These are phyloP conservation scores for Pelagia noctiluca DNA, from an alignment of 30 jellyfish, hydroid and myxozoan genomes.

Conservation along the genomic window DNA sequence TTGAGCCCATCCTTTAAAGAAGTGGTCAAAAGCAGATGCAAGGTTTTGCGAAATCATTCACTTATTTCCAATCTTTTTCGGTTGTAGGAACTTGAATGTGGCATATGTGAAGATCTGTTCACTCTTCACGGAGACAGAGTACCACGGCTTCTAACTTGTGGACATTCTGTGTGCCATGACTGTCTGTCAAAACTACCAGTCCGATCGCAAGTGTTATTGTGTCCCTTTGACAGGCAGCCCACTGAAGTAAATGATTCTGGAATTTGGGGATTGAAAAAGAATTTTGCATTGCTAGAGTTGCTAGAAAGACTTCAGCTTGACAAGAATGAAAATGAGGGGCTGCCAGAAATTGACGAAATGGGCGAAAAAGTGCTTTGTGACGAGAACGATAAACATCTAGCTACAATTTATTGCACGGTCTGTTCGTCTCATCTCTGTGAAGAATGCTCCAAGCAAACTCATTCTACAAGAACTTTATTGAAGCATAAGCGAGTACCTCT, in stretches of 20 bases:
- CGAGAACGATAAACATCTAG: slow-evolving; percentile 85
- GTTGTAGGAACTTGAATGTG: slow-evolving; percentile 91
- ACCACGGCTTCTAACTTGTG: slow-evolving; percentile 93
- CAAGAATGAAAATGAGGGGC: slow-evolving; percentile 20
- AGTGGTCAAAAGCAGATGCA: neutral
- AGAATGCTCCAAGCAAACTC: slow-evolving; percentile 76
- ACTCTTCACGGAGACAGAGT: slow-evolving; percentile 88
- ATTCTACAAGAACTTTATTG: slow-evolving; percentile 81
- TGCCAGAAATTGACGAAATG: slow-evolving; percentile 37
- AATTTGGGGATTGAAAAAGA: slow-evolving; percentile 95
- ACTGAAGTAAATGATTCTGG: slow-evolving; percentile 94
- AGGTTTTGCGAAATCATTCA: neutral
- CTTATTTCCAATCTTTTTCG: too few species aligned
- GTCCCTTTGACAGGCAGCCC: slow-evolving; percentile 96
- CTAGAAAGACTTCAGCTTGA: slow-evolving; percentile 80
- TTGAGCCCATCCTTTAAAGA: neutral
- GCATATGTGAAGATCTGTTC: slow-evolving; percentile 91
- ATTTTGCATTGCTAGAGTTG: slow-evolving; percentile 87
- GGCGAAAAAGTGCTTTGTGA: slow-evolving; percentile 65
- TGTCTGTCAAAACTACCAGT: slow-evolving; percentile 80
- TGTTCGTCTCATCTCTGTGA: slow-evolving; percentile 90
- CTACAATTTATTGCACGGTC: slow-evolving; percentile 83
- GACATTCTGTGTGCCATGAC: slow-evolving; percentile 98
- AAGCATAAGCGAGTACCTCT: slow-evolving; percentile 86
- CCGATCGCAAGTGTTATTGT: slow-evolving; percentile 52